Conservation (phyloP, 2,888 invertebrate genomes). For the Pseudococcus jackbeardsleyi region DNA sequence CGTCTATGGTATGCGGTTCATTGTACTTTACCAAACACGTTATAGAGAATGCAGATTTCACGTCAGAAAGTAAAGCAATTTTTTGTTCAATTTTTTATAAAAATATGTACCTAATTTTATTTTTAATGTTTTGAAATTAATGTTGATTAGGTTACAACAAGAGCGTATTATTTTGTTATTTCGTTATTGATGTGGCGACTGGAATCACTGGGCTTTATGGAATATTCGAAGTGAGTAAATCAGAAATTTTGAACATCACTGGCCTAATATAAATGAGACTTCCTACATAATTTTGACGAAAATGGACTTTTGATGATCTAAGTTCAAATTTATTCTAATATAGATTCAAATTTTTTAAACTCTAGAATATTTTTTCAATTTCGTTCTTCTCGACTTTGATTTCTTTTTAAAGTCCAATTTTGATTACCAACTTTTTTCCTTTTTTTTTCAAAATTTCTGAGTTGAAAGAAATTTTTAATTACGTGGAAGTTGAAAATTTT, state of each 20-base stretch:
- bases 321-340: too few relatives aligned
- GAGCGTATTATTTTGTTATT: slow-evolving; percentile 35
- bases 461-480: too few relatives aligned
- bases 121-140: not conserved
- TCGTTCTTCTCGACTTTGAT: too few relatives aligned
- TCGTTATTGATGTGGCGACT: not conserved
- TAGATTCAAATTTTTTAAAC: too few relatives aligned
- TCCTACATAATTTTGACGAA: too few relatives aligned
- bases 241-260: not conserved
- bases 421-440: too few relatives aligned
- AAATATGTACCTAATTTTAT: not conserved
- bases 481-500: too few relatives aligned
- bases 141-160: slow-evolving; percentile 6
- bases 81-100: not conserved
- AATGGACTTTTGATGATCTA: too few relatives aligned
- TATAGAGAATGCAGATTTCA: slow-evolving; percentile 27
- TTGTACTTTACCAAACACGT: slow-evolving; percentile 36
- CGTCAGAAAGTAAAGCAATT: not conserved
- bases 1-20: slow-evolving; percentile 12
- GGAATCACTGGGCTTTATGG: slow-evolving; percentile 31
- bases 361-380: not conserved
- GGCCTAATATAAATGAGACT: too few relatives aligned
- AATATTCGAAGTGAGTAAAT: not conserved
- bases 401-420: too few relatives aligned
- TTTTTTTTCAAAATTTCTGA: too few relatives aligned